phyloP scores from a whole-genome alignment of 2,888 invertebrate species.

The Coremacera marginata region DNA sequence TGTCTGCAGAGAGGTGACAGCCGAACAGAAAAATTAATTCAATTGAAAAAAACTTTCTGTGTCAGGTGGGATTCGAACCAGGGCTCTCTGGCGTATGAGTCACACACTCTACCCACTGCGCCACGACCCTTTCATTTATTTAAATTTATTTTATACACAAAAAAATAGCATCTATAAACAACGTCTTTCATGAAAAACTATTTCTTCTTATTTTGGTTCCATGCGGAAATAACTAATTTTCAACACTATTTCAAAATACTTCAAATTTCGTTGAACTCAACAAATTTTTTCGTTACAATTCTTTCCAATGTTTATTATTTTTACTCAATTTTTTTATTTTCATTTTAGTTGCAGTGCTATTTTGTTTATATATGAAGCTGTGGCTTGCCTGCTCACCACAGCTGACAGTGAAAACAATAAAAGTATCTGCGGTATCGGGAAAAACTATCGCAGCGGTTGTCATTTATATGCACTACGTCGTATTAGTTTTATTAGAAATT shows the following conservation, averaged over 20 bases:
- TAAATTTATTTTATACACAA: too few relatives aligned
- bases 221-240: conserved; percentile 2
- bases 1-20: too few relatives aligned
- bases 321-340: not conserved
- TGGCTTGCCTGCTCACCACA: not conserved
- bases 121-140: too few relatives aligned
- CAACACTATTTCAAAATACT: conserved; percentile 10
- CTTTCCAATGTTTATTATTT: conserved; percentile 8
- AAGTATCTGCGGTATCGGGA: not conserved
- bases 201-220: not conserved
- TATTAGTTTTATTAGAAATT: conserved; percentile 6
- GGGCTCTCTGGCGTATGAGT: too few relatives aligned
- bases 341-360: not conserved
- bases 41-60: too few relatives aligned
- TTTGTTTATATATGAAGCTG: not conserved
- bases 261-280: conserved; percentile 29
- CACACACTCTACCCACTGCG: too few relatives aligned
- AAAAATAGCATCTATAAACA: not conserved
- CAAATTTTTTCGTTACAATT: not conserved
- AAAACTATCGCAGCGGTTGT: not conserved
- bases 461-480: not conserved
- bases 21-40: too few relatives aligned
- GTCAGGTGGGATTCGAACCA: too few relatives aligned
- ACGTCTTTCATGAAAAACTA: not conserved
- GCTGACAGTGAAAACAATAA: not conserved